Percentiles rank a stretch among this genome's conserved stretches.
Conservation (phyloP, 2,797 vertebrate genomes). For the Galaxias olidus region DNA sequence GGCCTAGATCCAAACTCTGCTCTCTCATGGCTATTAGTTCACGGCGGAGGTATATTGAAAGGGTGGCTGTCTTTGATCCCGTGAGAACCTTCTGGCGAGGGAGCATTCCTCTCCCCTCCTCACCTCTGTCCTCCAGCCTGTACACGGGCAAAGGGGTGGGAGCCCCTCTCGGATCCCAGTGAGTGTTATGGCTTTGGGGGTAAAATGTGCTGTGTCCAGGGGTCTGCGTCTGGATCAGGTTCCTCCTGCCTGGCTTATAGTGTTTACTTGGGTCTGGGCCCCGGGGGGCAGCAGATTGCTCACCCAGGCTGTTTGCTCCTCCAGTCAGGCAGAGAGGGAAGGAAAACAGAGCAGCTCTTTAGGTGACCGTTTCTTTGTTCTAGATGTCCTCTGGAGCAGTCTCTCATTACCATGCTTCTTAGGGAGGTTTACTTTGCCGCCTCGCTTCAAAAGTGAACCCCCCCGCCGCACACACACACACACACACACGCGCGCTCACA, state of each 20-base stretch:
- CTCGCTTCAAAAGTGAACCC: conserved; percentile 27
- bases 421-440: conserved; percentile 54
- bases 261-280: conserved; percentile 48
- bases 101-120: conserved; percentile 25
- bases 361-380: conserved; percentile 47
- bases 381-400: conserved; percentile 32
- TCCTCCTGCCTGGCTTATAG: conserved; percentile 30
- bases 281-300: background rate
- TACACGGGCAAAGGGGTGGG: conserved; percentile 33
- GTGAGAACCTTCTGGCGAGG: conserved; percentile 29
- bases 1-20: conserved; percentile 46
- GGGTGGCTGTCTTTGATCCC: conserved; percentile 49
- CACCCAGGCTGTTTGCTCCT: background rate
- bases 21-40: conserved; percentile 27
- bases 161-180: conserved; percentile 44
- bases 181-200: conserved; percentile 60
- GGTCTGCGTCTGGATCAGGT: conserved; percentile 60
- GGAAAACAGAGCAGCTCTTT: conserved; percentile 1
- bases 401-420: conserved; percentile 21
- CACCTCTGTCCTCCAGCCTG: background rate
- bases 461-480: background rate
- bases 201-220: conserved; percentile 59
- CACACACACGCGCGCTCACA: conserved; percentile 10
- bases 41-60: conserved; percentile 45
- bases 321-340: background rate